Base-by-base conservation (phyloP, 2,888 invertebrate genomes). In the Thecophora atra region DNA sequence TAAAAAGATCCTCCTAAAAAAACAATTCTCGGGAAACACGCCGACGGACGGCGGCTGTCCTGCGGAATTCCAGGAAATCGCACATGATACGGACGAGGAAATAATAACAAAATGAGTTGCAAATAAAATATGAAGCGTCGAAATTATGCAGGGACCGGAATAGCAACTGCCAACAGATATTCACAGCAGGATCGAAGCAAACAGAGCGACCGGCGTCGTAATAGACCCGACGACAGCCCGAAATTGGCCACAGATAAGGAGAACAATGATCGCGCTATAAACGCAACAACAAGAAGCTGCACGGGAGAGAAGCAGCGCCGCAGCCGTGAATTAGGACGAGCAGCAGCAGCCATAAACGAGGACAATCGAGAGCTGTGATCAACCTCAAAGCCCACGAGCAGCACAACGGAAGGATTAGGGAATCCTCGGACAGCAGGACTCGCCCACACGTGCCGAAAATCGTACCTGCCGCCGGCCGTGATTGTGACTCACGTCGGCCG, bases 241-340 rank as follows among this genome's bases (percentile, higher is more conserved):
- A 3, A 67, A 67, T 67, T 52, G 28, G 21, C 37, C 21, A 28
- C 37, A 56, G 54, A 67, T 37, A 52, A 21, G n/a, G 62, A 52
- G 44, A 64, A 70, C 62, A 64, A 56, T 64, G 70, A 70, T 64
- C 64, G 70, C 54, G 64, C 64, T 54, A 70, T 24, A 63, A 64
- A 63, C 26, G 63, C 56, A 21, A 54, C 47, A 56, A 47, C 52
- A 64, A 37, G 44, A 63, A 63, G 44, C 47, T 47, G 6, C 11
- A 47, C 17, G 6, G 11, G 64, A 11, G 64, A 64, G 7, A 28
- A 64, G 5, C 5, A 58, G 5, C 28, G 5, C 5, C 58, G 24
- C 24, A 58, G 17, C 58, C 13, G n/a, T 8, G 21, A 11, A 54
- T 21, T 19, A 21, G 19, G 54, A 54, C 15, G 21, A 54, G 24